phyloP scores from a whole-genome alignment of 2,113 vertebrate species.

The Maccullochella peelii region DNA sequence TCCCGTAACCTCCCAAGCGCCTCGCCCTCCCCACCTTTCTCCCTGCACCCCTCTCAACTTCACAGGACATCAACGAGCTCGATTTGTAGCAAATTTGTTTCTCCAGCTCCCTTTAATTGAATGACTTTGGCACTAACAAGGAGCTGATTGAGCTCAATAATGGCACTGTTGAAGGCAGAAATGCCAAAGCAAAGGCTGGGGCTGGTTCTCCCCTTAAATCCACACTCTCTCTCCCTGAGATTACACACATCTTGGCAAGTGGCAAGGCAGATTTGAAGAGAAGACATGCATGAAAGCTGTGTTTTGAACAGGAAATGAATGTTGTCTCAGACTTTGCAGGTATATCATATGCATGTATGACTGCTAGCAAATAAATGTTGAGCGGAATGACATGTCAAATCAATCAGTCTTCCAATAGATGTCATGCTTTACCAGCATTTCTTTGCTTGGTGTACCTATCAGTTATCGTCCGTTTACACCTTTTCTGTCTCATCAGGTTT shows the following conservation, averaged over 20 bases:
- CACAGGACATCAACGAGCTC: slow-evolving; percentile 84
- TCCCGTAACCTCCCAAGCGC: slow-evolving; percentile 25
- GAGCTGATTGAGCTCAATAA: slow-evolving; percentile 76
- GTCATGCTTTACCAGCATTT: slow-evolving; percentile 10
- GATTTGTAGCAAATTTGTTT: slow-evolving; percentile 91
- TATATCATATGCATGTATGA: background rate
- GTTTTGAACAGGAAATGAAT: background rate
- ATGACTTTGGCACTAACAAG: slow-evolving; percentile 75
- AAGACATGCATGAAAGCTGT: background rate
- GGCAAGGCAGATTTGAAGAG: background rate
- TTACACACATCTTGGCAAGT: slow-evolving; percentile 5
- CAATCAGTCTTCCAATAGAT: slow-evolving; percentile 36
- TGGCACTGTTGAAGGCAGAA: slow-evolving; percentile 46
- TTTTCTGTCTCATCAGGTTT: slow-evolving; percentile 38
- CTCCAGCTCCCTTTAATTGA: slow-evolving; percentile 80
- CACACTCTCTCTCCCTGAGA: background rate
- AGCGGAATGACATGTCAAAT: slow-evolving; percentile 35
- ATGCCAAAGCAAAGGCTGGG: slow-evolving; percentile 19
- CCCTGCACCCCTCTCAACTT: slow-evolving; percentile 69
- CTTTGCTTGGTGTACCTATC: background rate
- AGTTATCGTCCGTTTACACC: slow-evolving; percentile 11
- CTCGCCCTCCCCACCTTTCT: slow-evolving; percentile 40
- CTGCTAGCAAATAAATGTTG: background rate
- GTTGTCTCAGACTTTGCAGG: background rate
- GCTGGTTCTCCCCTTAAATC: background rate